phyloP scores from a whole-genome alignment of 2,113 vertebrate genomes.

The Campylorhamphus procurvoides region DNA sequence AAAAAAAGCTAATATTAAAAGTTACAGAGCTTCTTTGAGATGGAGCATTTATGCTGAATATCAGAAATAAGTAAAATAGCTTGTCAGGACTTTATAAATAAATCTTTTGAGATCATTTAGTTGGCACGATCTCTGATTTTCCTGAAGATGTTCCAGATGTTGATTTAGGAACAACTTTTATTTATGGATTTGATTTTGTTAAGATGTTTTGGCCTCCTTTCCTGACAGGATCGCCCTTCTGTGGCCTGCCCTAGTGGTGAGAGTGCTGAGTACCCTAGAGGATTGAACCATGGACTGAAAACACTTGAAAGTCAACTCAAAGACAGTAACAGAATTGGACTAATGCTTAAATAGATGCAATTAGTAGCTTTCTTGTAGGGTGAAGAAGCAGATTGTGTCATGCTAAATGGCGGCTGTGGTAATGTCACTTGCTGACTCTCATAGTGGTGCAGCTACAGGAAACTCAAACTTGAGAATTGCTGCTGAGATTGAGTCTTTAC shows the following conservation, averaged over 20 bases:
- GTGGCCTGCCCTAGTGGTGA: not conserved
- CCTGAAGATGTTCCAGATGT: conserved; percentile 36
- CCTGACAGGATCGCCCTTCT: not conserved
- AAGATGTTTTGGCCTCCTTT: not conserved
- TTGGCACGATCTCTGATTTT: not conserved
- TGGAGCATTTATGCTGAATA: not conserved
- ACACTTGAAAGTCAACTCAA: not conserved
- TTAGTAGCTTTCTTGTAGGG: not conserved
- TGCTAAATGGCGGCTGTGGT: not conserved
- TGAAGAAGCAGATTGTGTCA: not conserved
- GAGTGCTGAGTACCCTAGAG: not conserved
- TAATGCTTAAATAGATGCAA: not conserved
- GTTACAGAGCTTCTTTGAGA: not conserved
- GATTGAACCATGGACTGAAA: not conserved
- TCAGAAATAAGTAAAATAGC: conserved; percentile 27
- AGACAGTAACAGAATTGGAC: not conserved
- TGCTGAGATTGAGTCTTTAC: not conserved
- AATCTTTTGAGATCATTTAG: not conserved
- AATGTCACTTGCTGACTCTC: not conserved
- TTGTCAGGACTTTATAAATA: conserved; percentile 2
- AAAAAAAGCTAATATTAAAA: not conserved
- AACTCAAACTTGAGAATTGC: not conserved
- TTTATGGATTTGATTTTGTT: conserved; percentile 30
- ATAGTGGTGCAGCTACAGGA: not conserved
- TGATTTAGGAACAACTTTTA: conserved; percentile 34